phyloP scores from a whole-genome alignment of 2,797 vertebrate genomes.

The Mycteria americana region DNA sequence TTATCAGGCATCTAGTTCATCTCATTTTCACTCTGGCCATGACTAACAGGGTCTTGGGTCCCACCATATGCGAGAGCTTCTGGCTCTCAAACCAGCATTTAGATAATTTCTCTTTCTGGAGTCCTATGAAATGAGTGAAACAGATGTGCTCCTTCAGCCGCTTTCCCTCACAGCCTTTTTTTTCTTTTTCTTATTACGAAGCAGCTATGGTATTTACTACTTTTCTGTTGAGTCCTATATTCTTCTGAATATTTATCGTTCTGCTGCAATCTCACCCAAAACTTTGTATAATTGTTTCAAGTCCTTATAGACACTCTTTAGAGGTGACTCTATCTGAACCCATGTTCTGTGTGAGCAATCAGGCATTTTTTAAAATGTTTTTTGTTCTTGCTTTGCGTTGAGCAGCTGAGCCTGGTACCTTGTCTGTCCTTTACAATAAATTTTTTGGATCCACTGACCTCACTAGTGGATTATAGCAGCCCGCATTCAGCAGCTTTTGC shows the following conservation, averaged over 20 bases:
- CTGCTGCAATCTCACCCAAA: neutral
- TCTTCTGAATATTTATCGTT: neutral
- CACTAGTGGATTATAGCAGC: neutral
- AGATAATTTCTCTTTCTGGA: neutral
- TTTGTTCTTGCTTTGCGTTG: neutral
- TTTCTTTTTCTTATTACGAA: neutral
- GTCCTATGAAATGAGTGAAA: neutral
- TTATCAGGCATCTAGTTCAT: neutral
- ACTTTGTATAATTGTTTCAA: neutral
- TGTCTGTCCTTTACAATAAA: neutral
- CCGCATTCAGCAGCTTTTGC: neutral
- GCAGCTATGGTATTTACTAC: neutral
- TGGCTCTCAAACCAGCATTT: neutral
- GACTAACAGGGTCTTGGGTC: neutral
- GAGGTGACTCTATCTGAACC: neutral
- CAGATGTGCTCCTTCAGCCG: neutral
- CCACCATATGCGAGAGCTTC: neutral
- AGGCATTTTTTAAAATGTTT: neutral
- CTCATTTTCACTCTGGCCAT: neutral
- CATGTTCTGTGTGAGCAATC: neutral
- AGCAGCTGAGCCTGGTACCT: neutral
- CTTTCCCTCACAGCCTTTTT: neutral
- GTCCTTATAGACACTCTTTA: neutral
- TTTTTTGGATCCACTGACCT: neutral
- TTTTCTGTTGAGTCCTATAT: neutral